Percentiles rank a stretch among this genome's conserved stretches.
Evolutionary conservation across 2,888 invertebrate species (phyloP).

Genomic region (Aphodius granarius): DNA sequence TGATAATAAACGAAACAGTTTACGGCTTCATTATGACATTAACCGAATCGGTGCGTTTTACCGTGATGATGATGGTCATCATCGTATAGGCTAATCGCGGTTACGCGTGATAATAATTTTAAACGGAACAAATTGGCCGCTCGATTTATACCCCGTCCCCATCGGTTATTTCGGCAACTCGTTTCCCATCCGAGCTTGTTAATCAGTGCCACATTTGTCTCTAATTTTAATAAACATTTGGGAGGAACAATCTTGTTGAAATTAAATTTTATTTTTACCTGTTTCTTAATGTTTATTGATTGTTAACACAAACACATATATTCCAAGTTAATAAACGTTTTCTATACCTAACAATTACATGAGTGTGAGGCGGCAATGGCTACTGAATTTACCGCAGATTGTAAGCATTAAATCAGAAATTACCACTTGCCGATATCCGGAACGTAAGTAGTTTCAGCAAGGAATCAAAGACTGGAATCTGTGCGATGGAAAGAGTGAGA

Average conservation of each 20-base stretch:
- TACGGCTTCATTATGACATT: neutral
- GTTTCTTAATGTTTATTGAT: too few species aligned
- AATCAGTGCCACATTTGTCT: neutral
- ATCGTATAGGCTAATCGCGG: neutral
- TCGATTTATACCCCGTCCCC: neutral
- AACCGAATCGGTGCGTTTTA: neutral
- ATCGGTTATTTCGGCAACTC: neutral
- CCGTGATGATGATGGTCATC: neutral
- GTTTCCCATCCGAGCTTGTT: neutral
- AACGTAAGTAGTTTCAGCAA: neutral
- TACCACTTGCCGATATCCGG: conserved; percentile 6
- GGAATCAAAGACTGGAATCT: neutral
- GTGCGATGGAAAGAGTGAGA: neutral
- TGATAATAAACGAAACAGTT: neutral
- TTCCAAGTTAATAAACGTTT: too few species aligned
- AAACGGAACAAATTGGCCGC: neutral
- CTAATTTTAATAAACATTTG: neutral
- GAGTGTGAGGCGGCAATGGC: neutral
- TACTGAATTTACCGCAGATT: conserved; percentile 7
- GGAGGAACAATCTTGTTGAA: neutral
- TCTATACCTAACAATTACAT: too few species aligned
- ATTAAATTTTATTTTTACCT: neutral
- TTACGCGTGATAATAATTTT: neutral
- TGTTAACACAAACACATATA: too few species aligned
- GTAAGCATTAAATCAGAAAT: conserved; percentile 11